Percentiles rank a stretch among this genome's conserved stretches.
Conservation (phyloP, 2,113 vertebrate species). For the Azemiops feae region DNA sequence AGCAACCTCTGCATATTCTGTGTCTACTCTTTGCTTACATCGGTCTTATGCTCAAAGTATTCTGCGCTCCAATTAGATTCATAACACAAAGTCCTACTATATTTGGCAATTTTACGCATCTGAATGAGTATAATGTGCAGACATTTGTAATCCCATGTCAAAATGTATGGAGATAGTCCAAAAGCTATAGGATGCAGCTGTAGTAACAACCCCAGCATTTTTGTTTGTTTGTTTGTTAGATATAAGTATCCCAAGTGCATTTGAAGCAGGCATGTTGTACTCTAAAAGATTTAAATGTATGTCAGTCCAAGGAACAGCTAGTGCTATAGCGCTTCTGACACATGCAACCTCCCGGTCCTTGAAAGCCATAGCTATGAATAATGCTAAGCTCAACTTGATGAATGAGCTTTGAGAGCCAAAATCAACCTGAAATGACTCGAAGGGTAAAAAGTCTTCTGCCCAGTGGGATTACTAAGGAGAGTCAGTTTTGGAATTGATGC, state of each 20-base stretch:
- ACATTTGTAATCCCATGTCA: not conserved
- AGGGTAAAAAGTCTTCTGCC: not conserved
- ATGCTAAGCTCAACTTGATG: not conserved
- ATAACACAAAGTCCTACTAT: not conserved
- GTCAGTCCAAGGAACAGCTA: not conserved
- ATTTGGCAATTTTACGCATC: not conserved
- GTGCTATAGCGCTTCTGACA: not conserved
- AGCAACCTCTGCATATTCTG: not conserved
- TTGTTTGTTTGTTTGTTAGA: not conserved
- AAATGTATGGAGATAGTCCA: not conserved
- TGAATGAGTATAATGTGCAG: not conserved
- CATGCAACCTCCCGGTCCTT: not conserved
- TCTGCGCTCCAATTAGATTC: not conserved
- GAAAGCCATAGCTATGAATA: not conserved
- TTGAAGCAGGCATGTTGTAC: not conserved
- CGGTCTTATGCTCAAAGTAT: not conserved
- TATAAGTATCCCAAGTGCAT: not conserved
- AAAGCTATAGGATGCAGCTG: not conserved
- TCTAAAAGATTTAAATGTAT: not conserved
- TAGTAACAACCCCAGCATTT: not conserved
- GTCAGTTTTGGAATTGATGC: not conserved
- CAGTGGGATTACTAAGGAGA: not conserved
- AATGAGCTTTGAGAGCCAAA: not conserved
- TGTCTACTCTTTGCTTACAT: not conserved
- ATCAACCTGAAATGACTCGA: not conserved